A percentile compares a stretch with the other conserved stretches of the same genome.
These are phyloP conservation scores for Heteractis magnifica DNA, from an alignment of 92 coral and sea anemone genomes.

Conservation along the genomic window DNA sequence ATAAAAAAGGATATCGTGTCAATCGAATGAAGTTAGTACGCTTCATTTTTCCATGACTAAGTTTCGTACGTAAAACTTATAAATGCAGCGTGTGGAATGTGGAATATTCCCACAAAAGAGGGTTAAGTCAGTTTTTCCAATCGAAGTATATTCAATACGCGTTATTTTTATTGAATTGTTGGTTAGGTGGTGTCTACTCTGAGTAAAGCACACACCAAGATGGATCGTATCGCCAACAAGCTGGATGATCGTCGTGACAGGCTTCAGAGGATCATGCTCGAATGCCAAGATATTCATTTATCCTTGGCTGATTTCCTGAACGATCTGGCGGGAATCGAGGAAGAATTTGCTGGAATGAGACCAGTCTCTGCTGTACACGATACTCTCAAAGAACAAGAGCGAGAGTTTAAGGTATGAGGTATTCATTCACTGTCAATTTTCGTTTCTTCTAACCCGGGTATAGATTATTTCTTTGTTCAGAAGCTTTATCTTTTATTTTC, in stretches of 20 bases:
- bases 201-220: slow-evolving; percentile 84
- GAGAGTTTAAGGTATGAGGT: slow-evolving; percentile 73
- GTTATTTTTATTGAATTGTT: not conserved
- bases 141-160: not conserved
- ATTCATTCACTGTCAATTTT: not conserved
- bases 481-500: no score
- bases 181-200: slow-evolving; percentile 61
- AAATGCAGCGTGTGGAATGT: no score
- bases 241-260: slow-evolving; percentile 87
- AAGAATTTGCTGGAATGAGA: slow-evolving; percentile 88
- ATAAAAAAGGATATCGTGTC: no score
- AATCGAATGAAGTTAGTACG: no score
- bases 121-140: no score
- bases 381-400: slow-evolving; percentile 91
- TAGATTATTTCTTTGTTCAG: not conserved
- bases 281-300: slow-evolving; percentile 86
- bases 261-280: slow-evolving; percentile 74
- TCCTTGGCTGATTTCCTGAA: slow-evolving; percentile 87
- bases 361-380: slow-evolving; percentile 92
- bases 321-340: slow-evolving; percentile 87
- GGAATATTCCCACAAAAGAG: no score
- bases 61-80: no score
- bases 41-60: no score
- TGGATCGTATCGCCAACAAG: slow-evolving; percentile 75
- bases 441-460: not conserved